Evolutionary conservation across 2,888 invertebrate genomes (phyloP).

Genomic region (Agrotis exclamationis): DNA sequence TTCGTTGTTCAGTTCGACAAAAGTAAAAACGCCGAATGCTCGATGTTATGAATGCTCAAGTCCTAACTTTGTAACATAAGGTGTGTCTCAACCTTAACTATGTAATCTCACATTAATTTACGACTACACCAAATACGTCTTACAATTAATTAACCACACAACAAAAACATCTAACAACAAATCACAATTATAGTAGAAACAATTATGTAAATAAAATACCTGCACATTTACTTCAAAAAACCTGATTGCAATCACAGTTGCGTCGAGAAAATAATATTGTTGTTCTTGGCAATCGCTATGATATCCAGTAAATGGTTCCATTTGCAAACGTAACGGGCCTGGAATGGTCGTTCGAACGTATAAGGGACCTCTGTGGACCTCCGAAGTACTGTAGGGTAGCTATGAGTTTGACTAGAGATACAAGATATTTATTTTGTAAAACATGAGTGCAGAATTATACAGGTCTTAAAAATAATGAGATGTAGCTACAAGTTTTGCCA

Average conservation of each 20-base stretch:
- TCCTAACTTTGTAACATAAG: too few species aligned
- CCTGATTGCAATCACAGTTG: constrained; percentile 52
- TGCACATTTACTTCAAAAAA: constrained; percentile 15
- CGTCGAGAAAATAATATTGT: constrained; percentile 55
- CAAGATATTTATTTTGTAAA: too few species aligned
- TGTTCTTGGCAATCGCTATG: constrained; percentile 47
- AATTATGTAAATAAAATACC: constrained; percentile 32
- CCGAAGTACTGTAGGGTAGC: constrained; percentile 46
- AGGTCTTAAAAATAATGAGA: too few species aligned
- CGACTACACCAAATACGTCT: not conserved
- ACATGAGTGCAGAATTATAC: too few species aligned
- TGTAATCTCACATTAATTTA: not conserved
- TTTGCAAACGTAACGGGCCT: constrained; percentile 53
- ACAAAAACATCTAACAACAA: constrained; percentile 35
- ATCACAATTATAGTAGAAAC: constrained; percentile 26
- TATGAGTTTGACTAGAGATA: too few species aligned
- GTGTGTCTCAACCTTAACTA: too few species aligned
- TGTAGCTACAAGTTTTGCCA: too few species aligned
- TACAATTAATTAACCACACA: not conserved
- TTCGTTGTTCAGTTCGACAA: too few species aligned
- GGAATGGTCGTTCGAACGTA: constrained; percentile 48
- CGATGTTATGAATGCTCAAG: too few species aligned
- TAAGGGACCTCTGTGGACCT: constrained; percentile 58
- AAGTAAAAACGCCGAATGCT: too few species aligned
- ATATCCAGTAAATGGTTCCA: constrained; percentile 56